A percentile compares a stretch with the other conserved stretches of the same genome.
These are phyloP conservation scores for Valencia hispanica DNA, from an alignment of 2,797 vertebrate genomes.

Conservation along the genomic window DNA sequence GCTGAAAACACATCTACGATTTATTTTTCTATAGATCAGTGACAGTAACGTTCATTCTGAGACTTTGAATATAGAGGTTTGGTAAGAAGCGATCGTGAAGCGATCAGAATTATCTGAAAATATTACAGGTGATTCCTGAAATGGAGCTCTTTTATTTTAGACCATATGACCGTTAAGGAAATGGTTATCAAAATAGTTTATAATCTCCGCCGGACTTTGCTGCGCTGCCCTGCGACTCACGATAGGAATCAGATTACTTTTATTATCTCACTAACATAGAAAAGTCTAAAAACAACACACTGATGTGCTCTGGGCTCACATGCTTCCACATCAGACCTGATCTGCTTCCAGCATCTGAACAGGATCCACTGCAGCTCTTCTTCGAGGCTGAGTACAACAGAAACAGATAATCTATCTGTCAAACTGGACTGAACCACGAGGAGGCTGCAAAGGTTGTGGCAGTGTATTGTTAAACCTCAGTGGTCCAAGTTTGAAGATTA, in stretches of 20 bases:
- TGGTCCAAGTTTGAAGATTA: constrained; percentile 8
- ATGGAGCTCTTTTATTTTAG: neutral
- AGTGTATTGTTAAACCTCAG: neutral
- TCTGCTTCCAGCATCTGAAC: constrained; percentile 6
- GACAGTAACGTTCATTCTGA: neutral
- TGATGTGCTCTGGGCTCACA: constrained; percentile 13
- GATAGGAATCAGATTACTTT: neutral
- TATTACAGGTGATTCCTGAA: neutral
- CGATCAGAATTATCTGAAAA: no score
- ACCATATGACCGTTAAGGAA: neutral
- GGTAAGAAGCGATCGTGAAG: neutral
- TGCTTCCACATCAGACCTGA: constrained; percentile 14
- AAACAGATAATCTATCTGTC: neutral
- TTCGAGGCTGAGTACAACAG: neutral
- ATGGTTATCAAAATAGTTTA: neutral
- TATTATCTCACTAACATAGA: constrained; percentile 8
- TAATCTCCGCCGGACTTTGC: neutral
- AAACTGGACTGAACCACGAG: constrained; percentile 1
- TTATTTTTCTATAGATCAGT: neutral
- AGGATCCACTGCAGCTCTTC: neutral
- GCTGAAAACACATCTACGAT: neutral
- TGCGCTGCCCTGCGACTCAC: constrained; percentile 7
- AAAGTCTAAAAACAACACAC: constrained; percentile 8
- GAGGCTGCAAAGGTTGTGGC: neutral
- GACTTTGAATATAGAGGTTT: neutral